Evolutionary conservation across 2,888 invertebrate species (phyloP).

Genomic region (Stictocephala bisonia): DNA sequence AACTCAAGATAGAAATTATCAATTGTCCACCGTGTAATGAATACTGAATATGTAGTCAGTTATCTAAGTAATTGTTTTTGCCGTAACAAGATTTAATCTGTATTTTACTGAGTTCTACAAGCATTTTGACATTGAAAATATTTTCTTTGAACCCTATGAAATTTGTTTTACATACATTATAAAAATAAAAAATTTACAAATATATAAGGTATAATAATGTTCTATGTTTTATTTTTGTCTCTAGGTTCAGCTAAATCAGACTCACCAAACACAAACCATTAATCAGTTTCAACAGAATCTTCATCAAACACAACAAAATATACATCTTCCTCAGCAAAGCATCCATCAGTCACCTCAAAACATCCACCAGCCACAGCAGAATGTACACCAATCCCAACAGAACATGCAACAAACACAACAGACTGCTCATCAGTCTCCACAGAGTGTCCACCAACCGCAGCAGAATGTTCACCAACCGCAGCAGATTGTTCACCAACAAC

Average conservation of each 20-base stretch:
- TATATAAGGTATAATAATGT: too few species aligned
- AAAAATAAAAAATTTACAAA: too few species aligned
- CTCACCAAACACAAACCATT: slow-evolving; percentile 12
- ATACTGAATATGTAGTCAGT: too few species aligned
- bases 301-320: slow-evolving; percentile 8
- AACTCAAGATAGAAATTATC: too few species aligned
- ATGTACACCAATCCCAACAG: slow-evolving; percentile 42
- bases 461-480: slow-evolving; percentile 11
- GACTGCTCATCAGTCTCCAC: not conserved
- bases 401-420: slow-evolving; percentile 5
- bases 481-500: slow-evolving; percentile 46
- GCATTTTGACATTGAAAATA: too few species aligned
- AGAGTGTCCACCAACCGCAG: slow-evolving; percentile 15
- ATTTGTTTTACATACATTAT: too few species aligned
- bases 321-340: slow-evolving; percentile 35
- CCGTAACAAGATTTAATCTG: too few species aligned
- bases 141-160: too few species aligned
- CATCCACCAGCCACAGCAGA: slow-evolving; percentile 37
- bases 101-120: too few species aligned
- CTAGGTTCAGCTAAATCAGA: slow-evolving; percentile 6
- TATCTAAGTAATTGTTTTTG: too few species aligned
- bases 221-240: too few species aligned
- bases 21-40: too few species aligned
- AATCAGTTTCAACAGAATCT: slow-evolving; percentile 1
- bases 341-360: slow-evolving; percentile 45